Percentiles rank a stretch among this genome's conserved stretches.
Evolutionary conservation across 2,888 invertebrate genomes (phyloP).

Genomic region (Erebia epiphron): DNA sequence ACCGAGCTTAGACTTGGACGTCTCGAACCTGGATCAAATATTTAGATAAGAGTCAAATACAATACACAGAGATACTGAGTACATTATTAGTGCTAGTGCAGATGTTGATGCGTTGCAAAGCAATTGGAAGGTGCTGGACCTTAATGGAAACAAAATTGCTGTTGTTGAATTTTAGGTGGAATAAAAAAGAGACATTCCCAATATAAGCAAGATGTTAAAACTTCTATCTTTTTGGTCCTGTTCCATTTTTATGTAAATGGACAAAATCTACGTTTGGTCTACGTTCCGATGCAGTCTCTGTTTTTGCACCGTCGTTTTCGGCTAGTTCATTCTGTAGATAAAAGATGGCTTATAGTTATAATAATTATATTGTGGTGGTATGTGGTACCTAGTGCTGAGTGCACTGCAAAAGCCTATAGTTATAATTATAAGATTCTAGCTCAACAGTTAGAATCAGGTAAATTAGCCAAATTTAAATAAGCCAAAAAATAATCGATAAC

Average conservation of each 20-base stretch:
- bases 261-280: no score
- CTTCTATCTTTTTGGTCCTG: no score
- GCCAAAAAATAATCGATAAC: constrained; percentile 14
- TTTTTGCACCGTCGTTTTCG: no score
- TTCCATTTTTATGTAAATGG: no score
- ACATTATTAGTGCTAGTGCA: constrained; percentile 6
- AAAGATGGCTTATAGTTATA: no score
- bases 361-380: no score
- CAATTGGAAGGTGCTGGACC: neutral
- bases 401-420: neutral
- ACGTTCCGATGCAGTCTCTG: no score
- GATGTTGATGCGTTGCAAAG: constrained; percentile 14
- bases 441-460: neutral
- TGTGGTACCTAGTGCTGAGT: no score
- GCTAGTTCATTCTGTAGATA: no score
- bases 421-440: neutral
- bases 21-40: constrained; percentile 86
- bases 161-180: neutral
- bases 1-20: constrained; percentile 94
- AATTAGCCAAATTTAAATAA: neutral
- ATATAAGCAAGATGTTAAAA: no score
- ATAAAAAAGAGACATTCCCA: no score
- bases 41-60: constrained; percentile 14
- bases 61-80: constrained; percentile 8
- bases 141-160: neutral